Evolutionary conservation across 2,888 invertebrate species (phyloP), one percentile per base, ranked within the genome.

Genomic region (Eupeodes luniger): DNA sequence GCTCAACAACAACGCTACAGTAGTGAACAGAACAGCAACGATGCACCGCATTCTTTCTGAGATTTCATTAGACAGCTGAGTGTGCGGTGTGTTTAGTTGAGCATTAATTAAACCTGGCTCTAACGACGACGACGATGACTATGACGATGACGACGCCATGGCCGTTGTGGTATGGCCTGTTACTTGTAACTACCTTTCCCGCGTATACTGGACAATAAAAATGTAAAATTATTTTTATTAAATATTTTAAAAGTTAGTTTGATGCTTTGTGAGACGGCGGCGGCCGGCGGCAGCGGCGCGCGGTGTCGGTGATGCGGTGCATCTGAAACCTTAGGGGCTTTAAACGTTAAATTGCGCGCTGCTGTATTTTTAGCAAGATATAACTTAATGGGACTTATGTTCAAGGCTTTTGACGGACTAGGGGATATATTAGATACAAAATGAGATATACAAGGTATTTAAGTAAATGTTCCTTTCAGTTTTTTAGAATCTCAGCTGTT

Each of bases 51-150:
- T 85, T 88, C 85, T 85, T 85, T 59, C 80, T 66, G 78, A 77
- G 85, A 85, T 88, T 88, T 88, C 85, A 88, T 88, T 84, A 88
- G 85, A 80, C 78, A 88, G 85, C 81, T 88, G 85, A 85, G 66
- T 81, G 62, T 57, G 77, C 85, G 67, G 82, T 75, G 86, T 70
- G 62, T 79, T 82, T 86, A 79, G 78, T 72, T 57, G 82, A 76
- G 81, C 77, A 88, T 81, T 88, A 88, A 88, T 88, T 88, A 88
- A 88, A 81, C 69, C 69, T 67, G 85, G 81, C 85, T 81, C 70
- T 40, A 40, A 40, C 40, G 40, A 84, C 88, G 77, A 80, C 70
- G 64, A 27, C 2, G 1, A 27, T 27, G 27, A 70, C 47, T 67
- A 57, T 57, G 77, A 40, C 88, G 77, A 80, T 64, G 70, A 70